phyloP scores from a whole-genome alignment of 2,888 invertebrate genomes.

The Nymphalis c-album region DNA sequence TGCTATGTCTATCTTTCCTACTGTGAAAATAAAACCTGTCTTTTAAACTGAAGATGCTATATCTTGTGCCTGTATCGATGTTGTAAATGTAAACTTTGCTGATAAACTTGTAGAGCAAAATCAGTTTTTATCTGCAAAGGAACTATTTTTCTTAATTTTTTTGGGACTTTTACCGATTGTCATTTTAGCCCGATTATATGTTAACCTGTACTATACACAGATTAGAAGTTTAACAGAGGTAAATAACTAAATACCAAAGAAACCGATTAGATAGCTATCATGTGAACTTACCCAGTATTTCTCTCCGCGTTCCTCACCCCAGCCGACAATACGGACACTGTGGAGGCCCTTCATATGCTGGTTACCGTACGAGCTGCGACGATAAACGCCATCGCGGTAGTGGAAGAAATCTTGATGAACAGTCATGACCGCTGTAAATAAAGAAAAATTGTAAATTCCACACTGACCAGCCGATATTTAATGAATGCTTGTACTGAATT shows the following conservation, averaged over 20 bases:
- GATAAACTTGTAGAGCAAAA: too few relatives aligned
- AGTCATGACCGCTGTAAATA: slow-evolving; percentile 88
- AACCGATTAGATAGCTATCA: background rate
- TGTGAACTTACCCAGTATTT: slow-evolving; percentile 91
- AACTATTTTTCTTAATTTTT: too few relatives aligned
- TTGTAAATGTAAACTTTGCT: too few relatives aligned
- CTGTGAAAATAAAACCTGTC: too few relatives aligned
- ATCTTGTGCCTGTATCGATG: background rate
- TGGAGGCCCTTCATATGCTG: slow-evolving; percentile 87
- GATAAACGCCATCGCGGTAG: slow-evolving; percentile 92
- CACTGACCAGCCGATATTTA: background rate
- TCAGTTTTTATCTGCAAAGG: too few relatives aligned
- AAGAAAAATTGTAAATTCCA: background rate
- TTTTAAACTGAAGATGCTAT: too few relatives aligned
- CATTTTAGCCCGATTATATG: background rate
- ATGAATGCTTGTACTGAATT: too few relatives aligned
- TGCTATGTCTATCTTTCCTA: too few relatives aligned
- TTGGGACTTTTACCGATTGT: too few relatives aligned
- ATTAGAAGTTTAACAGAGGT: too few relatives aligned
- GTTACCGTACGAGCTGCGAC: slow-evolving; percentile 81
- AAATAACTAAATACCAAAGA: too few relatives aligned
- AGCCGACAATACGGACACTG: slow-evolving; percentile 95
- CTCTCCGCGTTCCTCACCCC: slow-evolving; percentile 88
- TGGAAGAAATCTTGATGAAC: slow-evolving; percentile 96
- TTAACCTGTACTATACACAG: too few relatives aligned